Base-by-base conservation (phyloP, 2,113 vertebrate species). In the Lophius piscatorius region DNA sequence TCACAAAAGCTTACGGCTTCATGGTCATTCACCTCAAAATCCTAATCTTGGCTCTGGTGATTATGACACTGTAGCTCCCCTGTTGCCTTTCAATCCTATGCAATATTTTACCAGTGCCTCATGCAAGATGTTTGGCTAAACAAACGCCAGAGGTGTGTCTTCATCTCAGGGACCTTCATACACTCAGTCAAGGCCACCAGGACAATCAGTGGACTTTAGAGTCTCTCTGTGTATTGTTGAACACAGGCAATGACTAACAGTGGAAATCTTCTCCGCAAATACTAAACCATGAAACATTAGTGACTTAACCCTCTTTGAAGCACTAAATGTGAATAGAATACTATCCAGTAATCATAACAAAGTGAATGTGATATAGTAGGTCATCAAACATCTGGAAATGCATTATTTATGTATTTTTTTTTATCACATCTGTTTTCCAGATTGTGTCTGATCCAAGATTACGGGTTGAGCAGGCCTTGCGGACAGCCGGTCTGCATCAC, bases 371-470 rank as follows among this genome's bases (percentile, higher is more conserved):
- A 34, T 50, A 7, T 17, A 23, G 24, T 2, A n/a, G n/a, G n/a
- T n/a, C n/a, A 14, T 45, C 4, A 48, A 61, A 63, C 26, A 49
- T 11, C 36, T 45, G 38, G 23, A 68, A 54, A 63, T 58, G 6
- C 48, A 21, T 72, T 29, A 48, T 64, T 11, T 61, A 10, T 38
- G 11, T 20, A 12, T 4, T n/a, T 52, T 12, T 22, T 21, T 18
- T 18, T 17, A n/a, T 6, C 2, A 31, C 6, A 38, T 70, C 39
- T 84, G 24, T 84, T 70, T 69, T 75, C 58, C 91, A 99, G 96
- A 93, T 98, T 55, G 81, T 94, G 74, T 92, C 95, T 68, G 96
- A 99, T 71, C 94, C 92, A 7, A 92, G 96, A 71, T 78, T 98
- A 40, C 92, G 94, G 45, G 81, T 94, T 0, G 95, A 98, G 70